Percentiles rank a stretch among this genome's conserved stretches.
Evolutionary conservation across 2,888 invertebrate genomes (phyloP).

Genomic region (Merodon equestris): DNA sequence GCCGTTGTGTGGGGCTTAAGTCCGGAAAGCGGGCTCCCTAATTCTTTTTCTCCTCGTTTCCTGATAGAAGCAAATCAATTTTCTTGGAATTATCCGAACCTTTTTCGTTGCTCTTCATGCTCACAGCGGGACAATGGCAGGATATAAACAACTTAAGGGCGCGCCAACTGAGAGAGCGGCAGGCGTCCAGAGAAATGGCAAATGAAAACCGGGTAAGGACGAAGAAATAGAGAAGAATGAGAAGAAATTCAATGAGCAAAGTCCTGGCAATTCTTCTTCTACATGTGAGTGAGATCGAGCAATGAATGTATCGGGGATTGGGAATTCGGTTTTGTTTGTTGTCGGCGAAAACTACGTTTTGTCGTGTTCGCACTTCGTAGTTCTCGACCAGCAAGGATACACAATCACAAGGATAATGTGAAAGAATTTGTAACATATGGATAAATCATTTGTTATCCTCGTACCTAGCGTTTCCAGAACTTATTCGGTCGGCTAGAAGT

Average conservation of each 20-base stretch:
- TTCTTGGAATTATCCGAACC: conserved; percentile 74
- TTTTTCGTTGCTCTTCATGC: conserved; percentile 29
- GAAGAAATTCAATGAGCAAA: not conserved
- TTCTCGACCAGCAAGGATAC: conserved; percentile 12
- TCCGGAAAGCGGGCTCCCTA: conserved; percentile 51
- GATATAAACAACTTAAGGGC: conserved; percentile 41
- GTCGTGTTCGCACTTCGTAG: conserved; percentile 56
- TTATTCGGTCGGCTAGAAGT: no score
- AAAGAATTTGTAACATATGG: conserved; percentile 52
- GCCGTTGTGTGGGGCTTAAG: not conserved
- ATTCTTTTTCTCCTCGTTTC: conserved; percentile 53
- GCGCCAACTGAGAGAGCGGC: conserved; percentile 2
- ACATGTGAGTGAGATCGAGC: not conserved
- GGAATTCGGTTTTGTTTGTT: conserved; percentile 24
- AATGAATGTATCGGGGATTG: conserved; percentile 19
- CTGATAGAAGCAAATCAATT: conserved; percentile 76
- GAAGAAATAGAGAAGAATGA: not conserved
- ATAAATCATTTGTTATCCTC: conserved; percentile 58
- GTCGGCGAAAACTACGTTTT: conserved; percentile 44
- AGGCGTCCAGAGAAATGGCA: not conserved
- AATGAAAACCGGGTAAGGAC: conserved; percentile 33
- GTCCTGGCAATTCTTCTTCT: not conserved
- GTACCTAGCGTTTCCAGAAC: no score
- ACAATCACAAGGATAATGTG: conserved; percentile 47
- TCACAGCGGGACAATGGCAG: conserved; percentile 14